phyloP scores from a whole-genome alignment of 2,113 vertebrate species.

The Nettapus auritus region DNA sequence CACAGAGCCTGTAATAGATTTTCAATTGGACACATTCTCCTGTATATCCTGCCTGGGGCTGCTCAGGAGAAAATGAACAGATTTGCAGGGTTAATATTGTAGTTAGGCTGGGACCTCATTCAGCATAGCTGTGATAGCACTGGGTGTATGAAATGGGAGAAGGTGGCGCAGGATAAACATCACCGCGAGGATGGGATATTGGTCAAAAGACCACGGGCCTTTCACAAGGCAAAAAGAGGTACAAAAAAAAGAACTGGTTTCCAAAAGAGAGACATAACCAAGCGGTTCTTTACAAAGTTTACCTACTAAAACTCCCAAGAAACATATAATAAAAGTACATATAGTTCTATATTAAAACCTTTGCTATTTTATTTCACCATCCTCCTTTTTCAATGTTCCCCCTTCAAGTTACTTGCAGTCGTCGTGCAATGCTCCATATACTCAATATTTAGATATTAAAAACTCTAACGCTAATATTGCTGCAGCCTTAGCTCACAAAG shows the following conservation, averaged over 20 bases:
- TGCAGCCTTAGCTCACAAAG: neutral
- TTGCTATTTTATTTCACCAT: neutral
- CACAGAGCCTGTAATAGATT: conserved; percentile 56
- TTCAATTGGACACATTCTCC: conserved; percentile 73
- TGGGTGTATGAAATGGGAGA: conserved; percentile 5
- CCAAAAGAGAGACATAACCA: neutral
- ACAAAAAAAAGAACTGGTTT: neutral
- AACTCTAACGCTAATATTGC: neutral
- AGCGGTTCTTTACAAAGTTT: neutral
- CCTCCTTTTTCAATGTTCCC: neutral
- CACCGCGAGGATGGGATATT: conserved; percentile 31
- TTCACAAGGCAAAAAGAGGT: neutral
- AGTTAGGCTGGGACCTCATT: conserved; percentile 75
- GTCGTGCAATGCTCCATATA: neutral
- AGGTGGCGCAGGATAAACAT: conserved; percentile 42
- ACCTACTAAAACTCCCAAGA: neutral
- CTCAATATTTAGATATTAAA: neutral
- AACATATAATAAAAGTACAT: neutral
- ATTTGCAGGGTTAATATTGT: conserved; percentile 77
- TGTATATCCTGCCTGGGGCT: conserved; percentile 62
- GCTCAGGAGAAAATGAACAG: conserved; percentile 69
- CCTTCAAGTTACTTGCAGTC: neutral
- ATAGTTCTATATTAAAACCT: neutral
- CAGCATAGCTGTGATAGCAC: conserved; percentile 38
- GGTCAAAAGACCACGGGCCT: neutral